phyloP scores from a whole-genome alignment of 2,888 invertebrate species.

The Xestia ashworthii region DNA sequence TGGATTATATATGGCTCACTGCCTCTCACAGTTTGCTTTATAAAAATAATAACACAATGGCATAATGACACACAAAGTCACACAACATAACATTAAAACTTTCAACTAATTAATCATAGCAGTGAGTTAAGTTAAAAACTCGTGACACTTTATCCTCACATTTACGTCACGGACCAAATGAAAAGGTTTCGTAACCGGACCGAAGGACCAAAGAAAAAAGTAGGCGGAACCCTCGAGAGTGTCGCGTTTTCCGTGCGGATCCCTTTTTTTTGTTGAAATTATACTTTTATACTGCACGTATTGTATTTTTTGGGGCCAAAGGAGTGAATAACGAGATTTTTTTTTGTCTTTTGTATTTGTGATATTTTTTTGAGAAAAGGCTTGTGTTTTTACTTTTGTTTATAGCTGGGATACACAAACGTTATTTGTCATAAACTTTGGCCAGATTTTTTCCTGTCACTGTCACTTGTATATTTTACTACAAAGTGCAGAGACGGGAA shows the following conservation, averaged over 20 bases:
- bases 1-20: background rate
- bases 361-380: conserved; percentile 7
- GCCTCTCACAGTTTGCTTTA: background rate
- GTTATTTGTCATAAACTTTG: background rate
- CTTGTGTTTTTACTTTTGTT: background rate
- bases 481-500: background rate
- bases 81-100: conserved; percentile 38
- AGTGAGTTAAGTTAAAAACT: conserved; percentile 54
- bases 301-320: conserved; percentile 52
- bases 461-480: background rate
- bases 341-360: conserved; percentile 22
- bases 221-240: conserved; percentile 43
- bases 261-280: conserved; percentile 58
- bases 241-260: conserved; percentile 35
- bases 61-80: conserved; percentile 25
- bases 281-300: conserved; percentile 50
- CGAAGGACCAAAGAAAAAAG: conserved; percentile 56
- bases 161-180: conserved; percentile 62
- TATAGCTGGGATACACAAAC: background rate
- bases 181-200: conserved; percentile 56
- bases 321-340: conserved; percentile 35
- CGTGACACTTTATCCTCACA: conserved; percentile 48
- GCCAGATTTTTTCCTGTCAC: background rate
- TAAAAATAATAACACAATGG: conserved; percentile 14
- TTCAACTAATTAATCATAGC: conserved; percentile 63